These are phyloP conservation scores for Aphelocoma coerulescens DNA, from an alignment of 2,113 vertebrate species.

Conservation along the genomic window DNA sequence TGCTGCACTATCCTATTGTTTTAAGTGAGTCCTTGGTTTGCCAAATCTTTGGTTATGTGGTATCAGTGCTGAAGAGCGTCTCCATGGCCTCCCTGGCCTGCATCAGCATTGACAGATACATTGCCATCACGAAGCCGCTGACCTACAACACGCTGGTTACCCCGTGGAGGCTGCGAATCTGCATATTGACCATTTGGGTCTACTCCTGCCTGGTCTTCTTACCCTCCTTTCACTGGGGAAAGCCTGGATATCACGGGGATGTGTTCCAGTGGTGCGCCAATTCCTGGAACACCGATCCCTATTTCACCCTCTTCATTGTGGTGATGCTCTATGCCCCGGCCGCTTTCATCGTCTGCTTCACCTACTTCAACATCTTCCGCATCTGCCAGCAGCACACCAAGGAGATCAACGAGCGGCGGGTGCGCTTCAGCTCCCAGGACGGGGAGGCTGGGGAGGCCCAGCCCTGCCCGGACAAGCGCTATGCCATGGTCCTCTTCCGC, in stretches of 20 bases:
- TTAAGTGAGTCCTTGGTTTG: slow-evolving; percentile 88
- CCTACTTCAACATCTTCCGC: slow-evolving; percentile 96
- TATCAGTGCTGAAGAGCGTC: slow-evolving; percentile 95
- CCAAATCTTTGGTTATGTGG: slow-evolving; percentile 91
- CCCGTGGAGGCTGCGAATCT: slow-evolving; percentile 89
- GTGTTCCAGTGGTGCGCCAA: slow-evolving; percentile 90
- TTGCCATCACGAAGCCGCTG: slow-evolving; percentile 92
- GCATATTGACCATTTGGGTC: slow-evolving; percentile 91
- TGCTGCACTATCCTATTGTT: slow-evolving; percentile 85
- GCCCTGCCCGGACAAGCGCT: slow-evolving; percentile 88
- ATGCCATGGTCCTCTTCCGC: slow-evolving; percentile 94
- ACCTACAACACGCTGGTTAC: slow-evolving; percentile 90
- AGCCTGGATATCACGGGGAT: slow-evolving; percentile 96
- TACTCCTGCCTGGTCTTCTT: slow-evolving; percentile 93
- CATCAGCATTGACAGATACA: slow-evolving; percentile 95
- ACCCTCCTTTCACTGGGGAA: slow-evolving; percentile 95
- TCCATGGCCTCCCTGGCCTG: slow-evolving; percentile 95
- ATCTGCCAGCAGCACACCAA: slow-evolving; percentile 97
- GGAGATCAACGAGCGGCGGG: slow-evolving; percentile 91
- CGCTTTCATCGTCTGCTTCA: slow-evolving; percentile 91
- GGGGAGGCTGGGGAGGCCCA: slow-evolving; percentile 75
- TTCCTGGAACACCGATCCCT: slow-evolving; percentile 85
- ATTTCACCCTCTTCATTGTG: slow-evolving; percentile 93
- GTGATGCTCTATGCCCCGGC: slow-evolving; percentile 91
- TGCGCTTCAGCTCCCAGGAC: slow-evolving; percentile 87